A percentile compares a stretch with the other conserved stretches of the same genome.
phyloP scores from a whole-genome alignment of 2,888 invertebrate genomes.

The Diarsia dahlii region DNA sequence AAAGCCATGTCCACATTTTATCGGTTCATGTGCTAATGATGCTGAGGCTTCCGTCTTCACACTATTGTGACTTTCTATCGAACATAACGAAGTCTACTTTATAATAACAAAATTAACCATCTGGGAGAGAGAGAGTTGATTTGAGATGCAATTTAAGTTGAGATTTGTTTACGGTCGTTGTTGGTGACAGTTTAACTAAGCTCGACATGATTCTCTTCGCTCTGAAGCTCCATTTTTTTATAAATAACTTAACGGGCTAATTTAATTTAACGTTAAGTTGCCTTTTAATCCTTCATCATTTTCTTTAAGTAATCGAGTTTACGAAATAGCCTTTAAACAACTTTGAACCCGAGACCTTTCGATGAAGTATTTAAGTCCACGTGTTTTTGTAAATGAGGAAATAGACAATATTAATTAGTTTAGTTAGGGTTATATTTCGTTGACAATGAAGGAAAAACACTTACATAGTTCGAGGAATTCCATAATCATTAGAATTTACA shows the following conservation, averaged over 20 bases:
- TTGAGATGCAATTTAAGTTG: constrained; percentile 65
- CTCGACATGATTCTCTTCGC: constrained; percentile 51
- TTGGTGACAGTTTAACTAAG: constrained; percentile 65
- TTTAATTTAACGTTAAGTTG: constrained; percentile 65
- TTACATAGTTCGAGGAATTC: not conserved
- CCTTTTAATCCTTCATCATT: constrained; percentile 62
- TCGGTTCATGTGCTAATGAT: constrained; percentile 47
- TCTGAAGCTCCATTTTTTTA: constrained; percentile 57
- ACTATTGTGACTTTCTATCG: constrained; percentile 60
- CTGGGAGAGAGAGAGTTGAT: constrained; percentile 50
- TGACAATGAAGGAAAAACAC: not conserved
- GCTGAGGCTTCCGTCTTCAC: constrained; percentile 50
- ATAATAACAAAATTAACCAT: constrained; percentile 56
- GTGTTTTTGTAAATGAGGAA: constrained; percentile 35
- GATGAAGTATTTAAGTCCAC: constrained; percentile 34
- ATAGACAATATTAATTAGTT: constrained; percentile 31
- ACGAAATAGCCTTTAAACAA: constrained; percentile 61
- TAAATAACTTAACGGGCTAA: constrained; percentile 60
- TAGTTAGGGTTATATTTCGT: not conserved
- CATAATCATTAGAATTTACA: constrained; percentile 2
- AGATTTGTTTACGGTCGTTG: constrained; percentile 63
- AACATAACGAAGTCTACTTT: constrained; percentile 50
- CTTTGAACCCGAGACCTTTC: constrained; percentile 49
- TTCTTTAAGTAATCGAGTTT: constrained; percentile 58
- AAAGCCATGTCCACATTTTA: constrained; percentile 41